Base-by-base conservation (phyloP, 2,797 vertebrate species). In the Cirrhinus molitorella region DNA sequence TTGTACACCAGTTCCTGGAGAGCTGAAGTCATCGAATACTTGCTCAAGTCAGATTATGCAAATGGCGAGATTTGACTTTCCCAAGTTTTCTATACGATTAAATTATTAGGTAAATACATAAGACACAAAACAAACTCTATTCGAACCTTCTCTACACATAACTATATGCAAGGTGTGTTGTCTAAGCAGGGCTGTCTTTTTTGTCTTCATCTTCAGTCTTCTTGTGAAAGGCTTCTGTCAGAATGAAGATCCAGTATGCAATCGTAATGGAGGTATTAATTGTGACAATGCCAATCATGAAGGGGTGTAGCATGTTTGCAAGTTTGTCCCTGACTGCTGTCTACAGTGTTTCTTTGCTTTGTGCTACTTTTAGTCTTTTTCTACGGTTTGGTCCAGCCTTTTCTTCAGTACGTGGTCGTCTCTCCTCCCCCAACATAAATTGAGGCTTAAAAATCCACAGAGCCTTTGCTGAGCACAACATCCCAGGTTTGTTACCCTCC, bases 221-320 rank as follows among this genome's bases (percentile, higher is more conserved):
- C 72, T 81, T 87, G 59, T 80, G 55, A 75, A 90, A 90, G 43
- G 74, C 83, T 57, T 91, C 88, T 2, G 79, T 85, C 80, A 92
- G 77, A 63, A 92, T 87, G 85, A 87, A 91, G 57, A 78, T 66
- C 91, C 91, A 92, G 86, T 91, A 91, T 51, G 87, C 43, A 21
- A 89, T 80, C 23, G 91, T 89, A 25, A 91, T 88, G 66, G 87
- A 88, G 5, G 89, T 87, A 85, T 92, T 91, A 80, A 90, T 59
- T n/a, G 81, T 85, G 25, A 91, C 71, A 4, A 92, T 88, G 16
- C 80, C 88, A 21, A 91, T 88, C 86, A 91, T 87, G 12, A 92
- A 73, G 0, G 90, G 90, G 59, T 92, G 90, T 75, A 91, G 45
- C 89, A 90, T 92, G 80, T 45, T 84, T 87, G 31, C 25, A 25